Evolutionary conservation across 1,140 invertebrate genomes (phyloP), one percentile per base, ranked within the genome.

Genomic region (Penaeus indicus): DNA sequence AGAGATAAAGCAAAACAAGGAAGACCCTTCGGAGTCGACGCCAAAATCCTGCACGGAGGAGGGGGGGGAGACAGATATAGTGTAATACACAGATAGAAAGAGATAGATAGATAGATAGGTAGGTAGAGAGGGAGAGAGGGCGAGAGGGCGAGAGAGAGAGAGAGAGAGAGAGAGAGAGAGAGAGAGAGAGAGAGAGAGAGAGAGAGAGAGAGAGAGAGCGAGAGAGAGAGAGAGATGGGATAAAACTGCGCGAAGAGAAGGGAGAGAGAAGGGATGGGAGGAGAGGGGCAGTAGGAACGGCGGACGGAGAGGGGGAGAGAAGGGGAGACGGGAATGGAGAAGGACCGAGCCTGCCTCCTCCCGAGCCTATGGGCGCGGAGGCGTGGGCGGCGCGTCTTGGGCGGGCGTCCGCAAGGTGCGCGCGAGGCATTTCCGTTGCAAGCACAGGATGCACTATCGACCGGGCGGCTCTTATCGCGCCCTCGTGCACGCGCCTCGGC

Each of bases 391-490:
- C 62, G 27, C 32, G 62, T 63, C 60, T 21, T 32, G 38, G 61
- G 7, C 8, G 64, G 21, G 10, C 25, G 63, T 13, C 60, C n/a
- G 22, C 32, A 42, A 47, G 27, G 62, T n/a, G 7, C 18, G 25
- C 13, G 22, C 0, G 1, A 22, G 77, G 77, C 42, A 54, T 54
- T 54, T 78, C 77, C 77, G 77, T 78, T 78, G 77, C 77, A 78
- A 78, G 77, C 77, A 78, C 19, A 47, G 77, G 77, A 78, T 78
- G 77, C 18, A 78, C 54, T 78, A 78, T 78, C 77, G 77, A 78
- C 38, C 77, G 75, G 22, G 10, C 32, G 42, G 25, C 77, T 54
- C 77, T 78, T 78, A 78, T 78, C 77, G 42, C n/a, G 13, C 77
- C 54, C 38, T 47, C 32, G 42, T 54, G 25, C 47, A 25, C 60